Percentiles rank a stretch among this genome's conserved stretches.
phyloP scores from a whole-genome alignment of 2,888 invertebrate species.

The Thumatha senex region DNA sequence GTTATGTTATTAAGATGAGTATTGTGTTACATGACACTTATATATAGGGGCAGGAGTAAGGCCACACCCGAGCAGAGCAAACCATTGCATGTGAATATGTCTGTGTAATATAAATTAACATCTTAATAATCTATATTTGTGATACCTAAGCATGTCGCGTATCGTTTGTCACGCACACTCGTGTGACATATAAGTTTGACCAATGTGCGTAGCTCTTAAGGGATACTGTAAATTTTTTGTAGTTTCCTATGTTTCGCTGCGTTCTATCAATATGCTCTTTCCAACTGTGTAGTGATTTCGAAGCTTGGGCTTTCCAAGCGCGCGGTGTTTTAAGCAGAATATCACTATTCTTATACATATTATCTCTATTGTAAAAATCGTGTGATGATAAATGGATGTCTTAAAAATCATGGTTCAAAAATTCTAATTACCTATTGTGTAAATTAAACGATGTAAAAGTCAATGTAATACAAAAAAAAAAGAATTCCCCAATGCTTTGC shows the following conservation, averaged over 20 bases:
- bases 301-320: not conserved
- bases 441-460: slow-evolving; percentile 27
- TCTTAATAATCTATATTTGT: slow-evolving; percentile 43
- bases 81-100: slow-evolving; percentile 45
- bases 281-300: not conserved
- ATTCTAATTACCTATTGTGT: slow-evolving; percentile 13
- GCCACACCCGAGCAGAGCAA: slow-evolving; percentile 22
- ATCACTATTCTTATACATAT: slow-evolving; percentile 4
- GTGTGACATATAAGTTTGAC: slow-evolving; percentile 22
- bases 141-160: slow-evolving; percentile 12
- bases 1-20: slow-evolving; percentile 23
- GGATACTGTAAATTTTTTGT: slow-evolving; percentile 22
- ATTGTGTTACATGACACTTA: slow-evolving; percentile 27
- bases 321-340: slow-evolving; percentile 2
- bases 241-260: slow-evolving; percentile 11
- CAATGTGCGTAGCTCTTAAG: slow-evolving; percentile 31
- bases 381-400: slow-evolving; percentile 9
- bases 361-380: slow-evolving; percentile 13
- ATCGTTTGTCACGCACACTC: slow-evolving; percentile 14
- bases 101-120: slow-evolving; percentile 49
- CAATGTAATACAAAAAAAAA: slow-evolving; percentile 40
- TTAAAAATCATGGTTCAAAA: slow-evolving; percentile 24
- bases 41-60: slow-evolving; percentile 26
- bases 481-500: slow-evolving; percentile 22
- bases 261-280: slow-evolving; percentile 11